These are phyloP conservation scores for Platorchestia sp. DNA, from an alignment of 1,140 invertebrate species.

Conservation along the genomic window DNA sequence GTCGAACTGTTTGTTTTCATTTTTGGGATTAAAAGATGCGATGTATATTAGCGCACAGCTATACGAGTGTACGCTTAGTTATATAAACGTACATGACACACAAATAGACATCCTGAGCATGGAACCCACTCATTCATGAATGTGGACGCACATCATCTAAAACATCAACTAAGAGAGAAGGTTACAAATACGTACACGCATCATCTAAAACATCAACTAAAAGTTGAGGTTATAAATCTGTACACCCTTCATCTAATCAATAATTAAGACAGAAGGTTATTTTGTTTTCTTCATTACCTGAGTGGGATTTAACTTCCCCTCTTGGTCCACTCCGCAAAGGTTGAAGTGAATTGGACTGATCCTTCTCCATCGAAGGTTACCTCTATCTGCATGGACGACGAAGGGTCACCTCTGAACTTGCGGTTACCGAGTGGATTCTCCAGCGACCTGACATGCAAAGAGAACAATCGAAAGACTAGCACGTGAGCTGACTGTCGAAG, in stretches of 20 bases:
- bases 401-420: neutral
- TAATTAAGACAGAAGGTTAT: neutral
- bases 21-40: neutral
- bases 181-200: neutral
- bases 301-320: neutral
- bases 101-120: neutral
- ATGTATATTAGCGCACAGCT: neutral
- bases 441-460: neutral
- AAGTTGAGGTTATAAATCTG: neutral
- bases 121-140: neutral
- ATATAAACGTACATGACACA: neutral
- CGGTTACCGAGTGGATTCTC: neutral
- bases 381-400: neutral
- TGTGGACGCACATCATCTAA: neutral
- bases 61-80: neutral
- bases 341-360: neutral
- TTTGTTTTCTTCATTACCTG: neutral
- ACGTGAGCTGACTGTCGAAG: constrained; percentile 10
- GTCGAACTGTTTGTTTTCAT: neutral
- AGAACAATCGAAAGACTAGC: constrained; percentile 20
- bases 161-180: neutral
- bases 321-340: neutral
- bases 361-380: neutral
- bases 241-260: neutral
- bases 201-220: neutral